Evolutionary conservation across 2,113 vertebrate genomes (phyloP), one percentile per base, ranked within the genome.

Genomic region (Corythaeola cristata): DNA sequence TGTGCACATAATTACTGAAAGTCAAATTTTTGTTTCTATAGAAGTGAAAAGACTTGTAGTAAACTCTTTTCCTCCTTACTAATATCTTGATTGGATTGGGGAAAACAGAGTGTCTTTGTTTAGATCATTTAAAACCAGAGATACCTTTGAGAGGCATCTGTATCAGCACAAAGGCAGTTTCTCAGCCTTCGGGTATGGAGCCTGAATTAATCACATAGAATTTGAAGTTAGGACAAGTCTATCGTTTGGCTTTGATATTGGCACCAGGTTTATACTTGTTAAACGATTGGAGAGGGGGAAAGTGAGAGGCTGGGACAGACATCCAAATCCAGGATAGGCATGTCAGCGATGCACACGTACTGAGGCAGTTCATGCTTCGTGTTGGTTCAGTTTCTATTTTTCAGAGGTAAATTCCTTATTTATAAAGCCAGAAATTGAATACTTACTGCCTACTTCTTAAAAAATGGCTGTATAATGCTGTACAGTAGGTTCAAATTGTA

Each of bases 311-410:
- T 93, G 80, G 88, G 79, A 90, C 91, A 94, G 81, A 52, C 80
- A 90, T 85, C 88, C 91, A 60, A 14, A 82, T 30, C 35, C 93
- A 86, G 80, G 85, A 86, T 72, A 89, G 84, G 85, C 33, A 8
- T 92, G 78, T 92, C 93, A 90, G 78, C 59, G 62, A 49, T 85
- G 80, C 95, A 90, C 96, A 12, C 85, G 2, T 35, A 71, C 75
- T 67, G 97, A 97, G 90, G 89, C 96, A 92, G 96, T 96, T 97
- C 9, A 16, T 87, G 90, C 96, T 94, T 97, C 39, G 2, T 95
- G 88, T 92, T 97, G 95, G 5, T 76, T 97, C 97, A 91, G 88
- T 56, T 86, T 85, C 95, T 92, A 53, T 90, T 95, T 93, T 84
- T 82, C 69, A 96, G 80, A 93, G 74, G 52, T 77, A 56, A 86